Evolutionary conservation across 2,113 vertebrate species (phyloP), one percentile per base, ranked within the genome.

Genomic region (Uropsilus gracilis): DNA sequence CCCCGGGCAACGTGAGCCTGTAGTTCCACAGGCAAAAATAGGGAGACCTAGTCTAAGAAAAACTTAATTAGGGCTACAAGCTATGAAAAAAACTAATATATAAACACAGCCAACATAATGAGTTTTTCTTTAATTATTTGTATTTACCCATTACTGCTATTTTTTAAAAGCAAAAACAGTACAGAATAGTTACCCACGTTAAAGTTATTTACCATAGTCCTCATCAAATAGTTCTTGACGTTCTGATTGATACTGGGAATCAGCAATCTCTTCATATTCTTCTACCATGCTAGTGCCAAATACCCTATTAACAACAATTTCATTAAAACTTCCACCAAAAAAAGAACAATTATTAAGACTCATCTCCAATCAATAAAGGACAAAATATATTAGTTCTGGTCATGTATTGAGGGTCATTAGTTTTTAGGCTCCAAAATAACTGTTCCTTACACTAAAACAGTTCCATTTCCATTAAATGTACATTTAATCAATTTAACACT

Each of bases 221-320:
- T 99, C 99, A 98, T 99, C 99, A 92, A 99, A 98, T 46, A 99
- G 98, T 75, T 99, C 99, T 24, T 99, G 98, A 83, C 99, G 98
- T 97, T 99, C 99, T 88, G 99, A 99, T 0, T 99, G 99, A 95
- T 99, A 99, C 97, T 99, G 99, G 24, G 99, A 99, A 96, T 99
- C 99, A 77, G 99, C 99, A 84, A 99, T 99, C 98, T 99, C 99
- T 96, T 99, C 99, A 97, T 99, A 99, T 94, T 99, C 99, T 98
- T 99, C 99, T 90, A 99, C 99, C 99, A 99, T 99, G 97, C 99
- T 99, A 85, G 99, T 99, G 94, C 99, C 99, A 98, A 99, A 99
- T 71, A 99, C 99, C 97, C 99, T 99, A 63, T 1, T 28, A 95
- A 89, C 2, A 80, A 90, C 46, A 97, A 90, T 96, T 95, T 73